These are phyloP conservation scores for Stegophylla sp. DNA, from an alignment of 2,888 invertebrate species.

Conservation along the genomic window DNA sequence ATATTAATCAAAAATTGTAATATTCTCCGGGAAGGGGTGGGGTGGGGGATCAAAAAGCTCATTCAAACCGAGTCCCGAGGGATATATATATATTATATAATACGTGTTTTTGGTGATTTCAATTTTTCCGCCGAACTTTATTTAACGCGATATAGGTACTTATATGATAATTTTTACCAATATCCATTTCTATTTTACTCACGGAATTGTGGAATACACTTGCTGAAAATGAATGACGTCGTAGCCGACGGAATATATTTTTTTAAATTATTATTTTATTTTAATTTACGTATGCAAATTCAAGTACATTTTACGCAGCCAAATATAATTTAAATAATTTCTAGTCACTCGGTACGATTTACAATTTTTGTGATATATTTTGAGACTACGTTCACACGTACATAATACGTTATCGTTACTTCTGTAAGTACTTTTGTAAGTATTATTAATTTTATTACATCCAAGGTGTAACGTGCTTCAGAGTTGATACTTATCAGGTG, in stretches of 20 bases:
- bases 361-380: too few species aligned
- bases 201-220: neutral
- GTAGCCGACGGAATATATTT: neutral
- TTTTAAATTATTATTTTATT: neutral
- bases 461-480: too few species aligned
- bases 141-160: neutral
- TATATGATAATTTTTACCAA: conserved; percentile 43
- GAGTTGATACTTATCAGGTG: too few species aligned
- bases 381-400: too few species aligned
- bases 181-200: neutral
- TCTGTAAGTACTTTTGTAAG: neutral
- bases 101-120: conserved; percentile 49
- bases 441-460: neutral
- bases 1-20: conserved; percentile 58
- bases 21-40: conserved; percentile 18
- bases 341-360: too few species aligned
- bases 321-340: too few species aligned
- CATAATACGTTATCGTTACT: too few species aligned
- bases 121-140: conserved; percentile 33
- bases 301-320: too few species aligned
- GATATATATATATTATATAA: conserved; percentile 11
- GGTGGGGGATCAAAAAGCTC: conserved; percentile 43
- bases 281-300: too few species aligned
- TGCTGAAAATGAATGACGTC: neutral
- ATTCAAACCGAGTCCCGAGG: conserved; percentile 33